Evolutionary conservation across 1,140 invertebrate species (phyloP).

Genomic region (Patella vulgata): DNA sequence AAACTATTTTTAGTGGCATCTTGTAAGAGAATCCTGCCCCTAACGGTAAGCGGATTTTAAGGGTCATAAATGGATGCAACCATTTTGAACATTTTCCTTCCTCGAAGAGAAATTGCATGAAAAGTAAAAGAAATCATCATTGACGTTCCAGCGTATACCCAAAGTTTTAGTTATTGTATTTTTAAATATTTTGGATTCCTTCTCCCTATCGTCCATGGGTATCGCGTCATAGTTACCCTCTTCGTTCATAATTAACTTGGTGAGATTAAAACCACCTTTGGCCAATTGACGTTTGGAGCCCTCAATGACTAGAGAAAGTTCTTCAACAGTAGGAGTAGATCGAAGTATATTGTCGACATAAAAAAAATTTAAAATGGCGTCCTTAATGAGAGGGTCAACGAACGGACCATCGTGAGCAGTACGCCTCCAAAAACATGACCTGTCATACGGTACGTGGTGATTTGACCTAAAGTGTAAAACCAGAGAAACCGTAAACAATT

Average conservation of each 20-base stretch:
- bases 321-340: conserved; percentile 13
- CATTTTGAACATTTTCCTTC: conserved; percentile 25
- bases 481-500: conserved; percentile 40
- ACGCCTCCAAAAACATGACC: conserved; percentile 33
- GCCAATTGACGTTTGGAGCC: conserved; percentile 18
- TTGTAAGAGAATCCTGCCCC: no score
- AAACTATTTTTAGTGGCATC: no score
- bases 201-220: no score
- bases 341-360: conserved; percentile 48
- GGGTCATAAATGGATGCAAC: conserved; percentile 46
- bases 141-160: conserved; percentile 39
- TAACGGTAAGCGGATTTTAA: conserved; percentile 3
- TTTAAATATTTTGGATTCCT: no score
- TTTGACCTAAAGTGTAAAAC: conserved; percentile 20
- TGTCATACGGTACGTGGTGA: conserved; percentile 26
- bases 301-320: conserved; percentile 29
- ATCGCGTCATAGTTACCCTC: conserved; percentile 22
- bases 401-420: conserved; percentile 20
- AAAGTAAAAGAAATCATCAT: conserved; percentile 39
- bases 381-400: conserved; percentile 9
- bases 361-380: conserved; percentile 31
- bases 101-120: conserved; percentile 14
- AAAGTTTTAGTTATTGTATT: conserved; percentile 28
- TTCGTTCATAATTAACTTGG: conserved; percentile 35
- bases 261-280: conserved; percentile 31